Evolutionary conservation across 2,113 vertebrate genomes (phyloP).

Genomic region (Catharus minimus): DNA sequence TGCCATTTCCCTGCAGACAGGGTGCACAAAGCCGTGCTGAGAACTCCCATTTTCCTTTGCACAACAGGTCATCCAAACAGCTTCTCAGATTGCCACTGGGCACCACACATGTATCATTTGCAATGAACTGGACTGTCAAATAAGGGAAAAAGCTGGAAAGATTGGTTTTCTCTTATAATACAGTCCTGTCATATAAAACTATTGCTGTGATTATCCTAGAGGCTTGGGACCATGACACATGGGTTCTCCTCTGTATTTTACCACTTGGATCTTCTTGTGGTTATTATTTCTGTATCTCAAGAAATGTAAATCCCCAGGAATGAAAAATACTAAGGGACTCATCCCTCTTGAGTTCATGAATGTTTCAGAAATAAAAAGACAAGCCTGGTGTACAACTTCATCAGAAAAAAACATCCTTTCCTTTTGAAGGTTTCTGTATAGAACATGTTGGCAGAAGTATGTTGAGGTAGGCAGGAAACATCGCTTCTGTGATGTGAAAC

Average conservation of each 20-base stretch:
- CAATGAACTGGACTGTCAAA: neutral
- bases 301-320: neutral
- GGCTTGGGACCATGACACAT: neutral
- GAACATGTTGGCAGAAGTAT: neutral
- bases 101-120: neutral
- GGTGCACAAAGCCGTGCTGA: neutral
- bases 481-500: neutral
- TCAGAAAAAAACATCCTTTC: neutral
- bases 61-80: constrained; percentile 18
- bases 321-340: neutral
- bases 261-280: neutral
- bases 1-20: neutral
- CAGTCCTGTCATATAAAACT: neutral
- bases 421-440: constrained; percentile 18
- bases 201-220: neutral
- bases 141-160: neutral
- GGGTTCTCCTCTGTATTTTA: neutral
- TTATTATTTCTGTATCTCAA: neutral
- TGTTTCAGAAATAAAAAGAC: neutral
- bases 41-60: neutral
- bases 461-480: neutral
- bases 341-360: neutral
- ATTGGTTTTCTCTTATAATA: neutral
- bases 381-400: neutral
- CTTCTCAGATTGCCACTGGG: constrained; percentile 9